These are phyloP conservation scores for Aphodius granarius DNA, from an alignment of 2,888 invertebrate species.

Conservation along the genomic window DNA sequence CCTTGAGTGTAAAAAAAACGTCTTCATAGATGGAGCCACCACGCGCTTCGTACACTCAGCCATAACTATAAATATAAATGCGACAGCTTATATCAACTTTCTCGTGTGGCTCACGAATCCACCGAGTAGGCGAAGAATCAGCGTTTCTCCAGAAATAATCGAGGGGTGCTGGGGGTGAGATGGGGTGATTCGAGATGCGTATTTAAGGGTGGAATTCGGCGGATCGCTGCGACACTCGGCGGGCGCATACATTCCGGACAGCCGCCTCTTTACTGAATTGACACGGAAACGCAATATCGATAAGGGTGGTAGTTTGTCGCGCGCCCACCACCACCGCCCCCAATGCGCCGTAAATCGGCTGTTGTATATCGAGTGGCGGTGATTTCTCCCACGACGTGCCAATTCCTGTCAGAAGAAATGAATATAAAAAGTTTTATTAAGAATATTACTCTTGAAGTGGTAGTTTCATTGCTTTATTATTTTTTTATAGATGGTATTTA, in stretches of 20 bases:
- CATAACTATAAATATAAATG: background rate
- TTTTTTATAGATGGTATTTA: too few relatives aligned
- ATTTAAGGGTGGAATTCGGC: background rate
- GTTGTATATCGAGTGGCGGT: background rate
- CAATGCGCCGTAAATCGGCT: background rate
- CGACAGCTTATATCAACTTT: background rate
- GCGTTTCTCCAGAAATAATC: background rate
- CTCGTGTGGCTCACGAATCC: background rate
- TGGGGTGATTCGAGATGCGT: background rate
- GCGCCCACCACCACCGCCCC: background rate
- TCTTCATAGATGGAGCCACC: background rate
- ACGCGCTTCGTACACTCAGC: background rate
- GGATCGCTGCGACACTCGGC: background rate
- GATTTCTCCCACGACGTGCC: background rate
- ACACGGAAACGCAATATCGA: background rate
- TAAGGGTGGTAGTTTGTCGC: background rate
- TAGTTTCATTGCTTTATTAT: too few relatives aligned
- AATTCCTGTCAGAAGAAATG: background rate
- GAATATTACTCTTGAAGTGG: too few relatives aligned
- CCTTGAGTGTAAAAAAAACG: background rate
- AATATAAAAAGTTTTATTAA: background rate
- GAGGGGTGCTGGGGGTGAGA: background rate
- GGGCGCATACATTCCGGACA: background rate
- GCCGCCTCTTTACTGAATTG: background rate
- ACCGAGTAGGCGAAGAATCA: background rate